Evolutionary conservation across 2,113 vertebrate species (phyloP).

Genomic region (Nibea albiflora): DNA sequence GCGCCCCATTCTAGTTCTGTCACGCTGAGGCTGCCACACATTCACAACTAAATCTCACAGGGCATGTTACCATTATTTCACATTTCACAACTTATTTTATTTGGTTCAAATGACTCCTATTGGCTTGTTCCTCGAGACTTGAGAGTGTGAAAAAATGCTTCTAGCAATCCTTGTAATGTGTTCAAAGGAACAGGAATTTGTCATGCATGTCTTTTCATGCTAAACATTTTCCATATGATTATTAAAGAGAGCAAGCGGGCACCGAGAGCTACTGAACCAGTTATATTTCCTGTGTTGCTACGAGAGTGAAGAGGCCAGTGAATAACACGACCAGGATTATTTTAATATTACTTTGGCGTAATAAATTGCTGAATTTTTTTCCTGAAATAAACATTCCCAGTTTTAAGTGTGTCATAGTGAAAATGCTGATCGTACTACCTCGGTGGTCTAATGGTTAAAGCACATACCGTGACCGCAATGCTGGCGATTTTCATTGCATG

Average conservation of each 20-base stretch:
- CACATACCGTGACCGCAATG: no score
- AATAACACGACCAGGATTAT: neutral
- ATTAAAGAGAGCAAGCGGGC: neutral
- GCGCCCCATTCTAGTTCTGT: constrained; percentile 84
- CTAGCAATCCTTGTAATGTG: constrained; percentile 9
- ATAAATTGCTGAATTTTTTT: neutral
- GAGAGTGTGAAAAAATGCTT: constrained; percentile 17
- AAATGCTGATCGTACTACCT: neutral
- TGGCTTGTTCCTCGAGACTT: constrained; percentile 30
- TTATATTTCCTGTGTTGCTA: constrained; percentile 11
- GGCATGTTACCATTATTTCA: constrained; percentile 89
- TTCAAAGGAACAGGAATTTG: no score
- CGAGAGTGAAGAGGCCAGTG: neutral
- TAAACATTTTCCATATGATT: constrained; percentile 3
- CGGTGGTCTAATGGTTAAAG: neutral
- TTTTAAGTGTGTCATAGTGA: neutral
- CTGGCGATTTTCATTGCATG: no score
- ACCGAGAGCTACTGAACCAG: neutral
- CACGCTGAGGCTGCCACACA: constrained; percentile 81
- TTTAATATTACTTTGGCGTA: neutral
- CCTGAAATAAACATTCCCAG: neutral
- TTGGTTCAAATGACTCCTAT: constrained; percentile 41
- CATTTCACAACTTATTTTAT: constrained; percentile 55
- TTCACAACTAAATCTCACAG: constrained; percentile 76
- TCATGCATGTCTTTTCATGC: constrained; percentile 12